Base-by-base conservation (phyloP, 2,113 vertebrate species). In the Spheniscus mendiculus region DNA sequence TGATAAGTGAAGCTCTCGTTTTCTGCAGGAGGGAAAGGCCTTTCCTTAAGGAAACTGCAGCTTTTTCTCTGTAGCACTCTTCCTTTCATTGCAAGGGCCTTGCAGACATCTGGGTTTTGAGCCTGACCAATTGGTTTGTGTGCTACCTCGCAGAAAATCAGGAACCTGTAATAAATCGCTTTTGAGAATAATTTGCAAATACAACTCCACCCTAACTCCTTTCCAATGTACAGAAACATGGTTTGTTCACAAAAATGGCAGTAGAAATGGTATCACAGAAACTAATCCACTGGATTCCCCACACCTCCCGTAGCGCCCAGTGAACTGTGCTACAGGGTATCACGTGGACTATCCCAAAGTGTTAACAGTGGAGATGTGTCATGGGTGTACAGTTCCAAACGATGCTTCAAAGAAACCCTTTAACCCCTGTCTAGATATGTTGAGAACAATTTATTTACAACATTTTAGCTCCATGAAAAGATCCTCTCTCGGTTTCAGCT, bases 361-460 rank as follows among this genome's bases (percentile, higher is more conserved):
- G 21, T 91, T 98, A 97, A 98, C 97, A 95, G 87, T 96, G 97
- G 97, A 98, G 94, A 98, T 38, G 15, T 95, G 97, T 97, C 97
- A 96, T 97, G 98, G 97, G 96, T 65, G 73, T 98, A 98, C 97
- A 98, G 98, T 98, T 98, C 97, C 61, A 15, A 96, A 97, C 0
- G 21, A 95, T 97, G 98, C 97, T 97, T 98, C 97, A 98, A 98
- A 98, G 98, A 98, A 98, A 99, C 98, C 98, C 98, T 98, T 98
- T 97, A 97, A 98, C 98, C 98, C 98, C 98, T 98, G 97, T 97
- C 98, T 98, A 98, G 98, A 98, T 99, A 98, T 94, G 98, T 98
- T 83, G 94, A 99, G 98, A 98, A 99, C 98, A 98, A 98, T 98
- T 98, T 99, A 99, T 99, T 99, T 99, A 99, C 99, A 99, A 98